phyloP scores from a whole-genome alignment of 2,888 invertebrate species.

The Plutella xylostella region DNA sequence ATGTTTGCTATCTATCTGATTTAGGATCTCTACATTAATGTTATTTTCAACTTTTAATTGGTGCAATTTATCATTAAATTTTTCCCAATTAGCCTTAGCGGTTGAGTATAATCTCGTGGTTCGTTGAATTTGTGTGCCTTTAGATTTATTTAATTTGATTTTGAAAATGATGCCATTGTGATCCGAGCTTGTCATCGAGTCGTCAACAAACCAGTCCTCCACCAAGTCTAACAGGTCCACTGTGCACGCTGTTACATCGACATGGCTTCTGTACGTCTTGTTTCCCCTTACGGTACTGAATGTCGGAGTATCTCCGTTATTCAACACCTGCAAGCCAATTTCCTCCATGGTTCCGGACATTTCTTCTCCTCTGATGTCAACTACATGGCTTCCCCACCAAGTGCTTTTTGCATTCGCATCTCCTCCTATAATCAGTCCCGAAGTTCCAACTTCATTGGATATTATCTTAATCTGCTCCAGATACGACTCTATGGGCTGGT shows the following conservation, averaged over 20 bases:
- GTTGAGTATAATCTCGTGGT: conserved; percentile 18
- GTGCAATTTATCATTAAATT: background rate
- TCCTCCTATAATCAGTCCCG: conserved; percentile 7
- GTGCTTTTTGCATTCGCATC: conserved; percentile 12
- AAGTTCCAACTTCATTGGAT: background rate
- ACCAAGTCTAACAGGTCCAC: conserved; percentile 12
- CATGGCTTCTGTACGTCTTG: conserved; percentile 15
- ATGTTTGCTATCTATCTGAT: background rate
- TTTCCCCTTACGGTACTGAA: no score
- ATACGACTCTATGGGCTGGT: background rate
- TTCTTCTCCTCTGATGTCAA: no score
- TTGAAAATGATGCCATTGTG: no score
- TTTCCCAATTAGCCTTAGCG: conserved; percentile 12
- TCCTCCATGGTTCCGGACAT: conserved; percentile 18
- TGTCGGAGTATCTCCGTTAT: no score
- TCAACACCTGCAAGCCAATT: no score
- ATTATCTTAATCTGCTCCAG: background rate
- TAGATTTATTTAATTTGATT: no score
- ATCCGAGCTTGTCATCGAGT: conserved; percentile 11
- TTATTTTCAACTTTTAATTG: background rate
- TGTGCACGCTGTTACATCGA: conserved; percentile 18
- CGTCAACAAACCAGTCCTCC: conserved; percentile 16
- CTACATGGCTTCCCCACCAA: no score
- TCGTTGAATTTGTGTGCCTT: no score
- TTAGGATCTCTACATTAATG: background rate